Conservation (phyloP, 2,888 invertebrate genomes). For the Anodontia alba region DNA sequence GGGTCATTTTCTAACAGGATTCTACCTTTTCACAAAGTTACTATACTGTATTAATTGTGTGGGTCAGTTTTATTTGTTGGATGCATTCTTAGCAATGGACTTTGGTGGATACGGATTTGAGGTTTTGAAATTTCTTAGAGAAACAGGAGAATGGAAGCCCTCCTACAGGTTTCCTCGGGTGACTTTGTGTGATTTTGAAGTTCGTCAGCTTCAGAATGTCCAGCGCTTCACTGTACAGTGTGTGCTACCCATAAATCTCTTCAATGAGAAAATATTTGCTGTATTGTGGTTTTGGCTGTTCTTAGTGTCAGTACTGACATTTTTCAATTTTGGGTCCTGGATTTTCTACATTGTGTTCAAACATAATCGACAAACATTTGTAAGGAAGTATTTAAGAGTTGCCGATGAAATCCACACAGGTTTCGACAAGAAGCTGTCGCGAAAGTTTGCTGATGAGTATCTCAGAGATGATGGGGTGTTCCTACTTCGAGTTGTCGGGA, state of each 20-base stretch:
- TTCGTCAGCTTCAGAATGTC: slow-evolving; percentile 68
- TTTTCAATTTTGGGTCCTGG: slow-evolving; percentile 66
- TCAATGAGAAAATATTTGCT: slow-evolving; percentile 73
- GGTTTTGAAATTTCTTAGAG: slow-evolving; percentile 57
- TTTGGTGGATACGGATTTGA: slow-evolving; percentile 71
- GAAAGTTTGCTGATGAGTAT: slow-evolving; percentile 69
- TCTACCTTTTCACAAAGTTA: slow-evolving; percentile 68
- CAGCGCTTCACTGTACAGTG: slow-evolving; percentile 71
- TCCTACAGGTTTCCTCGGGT: slow-evolving; percentile 71
- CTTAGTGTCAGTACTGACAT: slow-evolving; percentile 59
- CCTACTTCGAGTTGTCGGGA: slow-evolving; percentile 68
- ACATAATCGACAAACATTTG: slow-evolving; percentile 61
- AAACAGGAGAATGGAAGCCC: slow-evolving; percentile 64
- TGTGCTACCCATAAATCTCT: slow-evolving; percentile 73
- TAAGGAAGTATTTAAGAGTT: slow-evolving; percentile 66
- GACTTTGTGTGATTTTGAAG: slow-evolving; percentile 72
- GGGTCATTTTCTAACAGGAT: slow-evolving; percentile 69
- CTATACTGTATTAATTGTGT: slow-evolving; percentile 67
- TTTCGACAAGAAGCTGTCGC: slow-evolving; percentile 68
- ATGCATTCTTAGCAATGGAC: slow-evolving; percentile 67
- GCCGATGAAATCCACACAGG: slow-evolving; percentile 53
- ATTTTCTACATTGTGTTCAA: slow-evolving; percentile 64
- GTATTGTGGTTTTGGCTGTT: slow-evolving; percentile 75
- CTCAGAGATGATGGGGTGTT: slow-evolving; percentile 73
- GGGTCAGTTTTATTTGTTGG: slow-evolving; percentile 70